Conservation (phyloP, 2,797 vertebrate species). For the Pterois miles region DNA sequence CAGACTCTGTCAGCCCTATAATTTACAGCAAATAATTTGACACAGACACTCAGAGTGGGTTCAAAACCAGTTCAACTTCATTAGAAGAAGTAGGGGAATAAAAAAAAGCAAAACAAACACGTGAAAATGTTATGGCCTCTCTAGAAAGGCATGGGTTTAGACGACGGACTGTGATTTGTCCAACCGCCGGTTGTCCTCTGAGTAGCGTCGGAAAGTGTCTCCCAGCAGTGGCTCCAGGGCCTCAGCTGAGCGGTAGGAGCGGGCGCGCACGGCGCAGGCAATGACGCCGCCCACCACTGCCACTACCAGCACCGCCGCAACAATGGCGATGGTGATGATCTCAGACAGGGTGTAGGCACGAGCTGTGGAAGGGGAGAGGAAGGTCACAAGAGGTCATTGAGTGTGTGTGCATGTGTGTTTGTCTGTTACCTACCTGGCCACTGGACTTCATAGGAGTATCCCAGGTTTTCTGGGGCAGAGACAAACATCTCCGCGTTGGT, state of each 20-base stretch:
- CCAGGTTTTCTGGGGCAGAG: constrained; percentile 89
- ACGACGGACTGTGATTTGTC: constrained; percentile 87
- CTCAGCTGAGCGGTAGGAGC: constrained; percentile 80
- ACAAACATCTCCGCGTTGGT: constrained; percentile 96
- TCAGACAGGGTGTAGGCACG: constrained; percentile 87
- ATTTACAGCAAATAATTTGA: constrained; percentile 13
- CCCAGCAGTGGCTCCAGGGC: constrained; percentile 90
- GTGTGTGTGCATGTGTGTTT: not conserved
- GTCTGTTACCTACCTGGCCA: constrained; percentile 89
- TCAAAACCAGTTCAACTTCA: constrained; percentile 69
- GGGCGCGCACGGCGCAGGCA: constrained; percentile 82
- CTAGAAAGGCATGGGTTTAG: constrained; percentile 59
- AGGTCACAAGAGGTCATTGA: not conserved
- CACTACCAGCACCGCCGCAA: constrained; percentile 87
- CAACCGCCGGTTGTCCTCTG: constrained; percentile 85
- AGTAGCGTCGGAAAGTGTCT: constrained; percentile 89
- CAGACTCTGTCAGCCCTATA: not conserved
- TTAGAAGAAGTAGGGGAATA: constrained; percentile 61
- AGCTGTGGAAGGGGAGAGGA: constrained; percentile 67
- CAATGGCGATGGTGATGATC: constrained; percentile 90
- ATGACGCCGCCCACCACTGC: constrained; percentile 84
- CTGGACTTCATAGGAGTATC: constrained; percentile 93
- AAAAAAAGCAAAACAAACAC: constrained; percentile 30
- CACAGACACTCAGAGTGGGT: constrained; percentile 9
- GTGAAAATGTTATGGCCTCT: constrained; percentile 41